Evolutionary conservation across 2,888 invertebrate species (phyloP), one percentile per base, ranked within the genome.

Genomic region (Cheiracanthium punctorium): DNA sequence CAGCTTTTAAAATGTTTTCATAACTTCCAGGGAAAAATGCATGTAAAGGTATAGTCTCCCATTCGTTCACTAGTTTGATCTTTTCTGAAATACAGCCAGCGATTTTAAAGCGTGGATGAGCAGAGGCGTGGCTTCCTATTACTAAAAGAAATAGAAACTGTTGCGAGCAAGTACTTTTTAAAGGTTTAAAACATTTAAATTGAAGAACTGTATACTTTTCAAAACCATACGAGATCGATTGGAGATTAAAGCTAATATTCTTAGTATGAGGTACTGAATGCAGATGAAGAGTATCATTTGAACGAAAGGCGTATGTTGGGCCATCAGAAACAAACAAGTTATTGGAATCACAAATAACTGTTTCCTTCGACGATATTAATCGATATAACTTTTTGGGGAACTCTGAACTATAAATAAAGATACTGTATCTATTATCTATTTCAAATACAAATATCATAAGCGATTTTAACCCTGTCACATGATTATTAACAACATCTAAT

Each of bases 401-500:
- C 2, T 32, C 10, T 33, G 32, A 32, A 69, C 33, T 17, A n/a
- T 69, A 69, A 17, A 69, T 12, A 33, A 37, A 69, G 5, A 69
- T n/a, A 8, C 10, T n/a, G 33, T 20, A n/a, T 12, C 8, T 24
- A n/a, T 20, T 33, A 20, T 4, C 24, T 67, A n/a, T 14, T 28
- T 65, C 73, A 2, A 80, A 24, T 10, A 64, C 58, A 14, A 80
- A 17, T 52, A 73, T 30, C 24, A 70, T 24, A 14, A 85, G 20
- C 14, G 73, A 79, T 74, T 85, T 85, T 14, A 85, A 41, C 32
- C 74, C 79, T 0, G 58, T 7, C 1, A 37, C 29, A 33, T 58
- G 74, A 69, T 79, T 84, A 28, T 84, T 58, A n/a, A 69, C 58
- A 32, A 43, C 52, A 10, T 85, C 84, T 4, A 85, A 29, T 30